Evolutionary conservation across 2,888 invertebrate genomes (phyloP), one percentile per base, ranked within the genome.

Genomic region (Epicampocera succincta): DNA sequence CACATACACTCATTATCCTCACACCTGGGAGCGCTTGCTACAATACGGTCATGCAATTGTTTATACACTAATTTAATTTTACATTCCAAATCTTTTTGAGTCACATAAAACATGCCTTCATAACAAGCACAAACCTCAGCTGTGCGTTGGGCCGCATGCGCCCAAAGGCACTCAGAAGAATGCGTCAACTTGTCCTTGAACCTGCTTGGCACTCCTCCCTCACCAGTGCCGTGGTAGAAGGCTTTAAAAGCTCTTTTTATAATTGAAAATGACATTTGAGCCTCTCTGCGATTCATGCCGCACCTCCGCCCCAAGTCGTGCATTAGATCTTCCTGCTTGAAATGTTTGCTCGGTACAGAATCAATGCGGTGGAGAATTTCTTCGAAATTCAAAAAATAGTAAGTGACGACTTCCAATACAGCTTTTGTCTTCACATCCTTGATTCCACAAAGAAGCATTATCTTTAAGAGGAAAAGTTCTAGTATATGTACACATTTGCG

Each of bases 231-330:
- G 52, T 88, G 87, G 17, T 89, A 90, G 79, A 89, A 90, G 2
- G 90, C 90, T 78, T 89, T 78, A 19, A 84, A 84, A 12, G 89
- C 89, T 1, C 88, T 85, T 78, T 90, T 90, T 0, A 90, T 88
- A 11, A 90, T 87, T n/a, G 87, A 84, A 68, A 89, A 90, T 0
- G 88, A 81, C 13, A 90, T 83, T 83, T 89, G 87, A 4, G 90
- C 87, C 84, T 90, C 90, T 6, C 86, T 83, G 3, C 86, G 87
- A 60, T 85, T 86, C 90, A 90, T 88, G 17, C 2, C 2, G 66
- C 90, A 89, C 68, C 88, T 90, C 13, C 88, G 83, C 0, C 87
- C 84, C 60, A 90, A 72, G 1, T 90, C 90, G 80, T 90, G 87
- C 50, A 90, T 78, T 58, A 90, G 38, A 48, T 90, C 88, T 52